Percentiles rank a stretch among this genome's conserved stretches.
These are phyloP conservation scores for Idaea biselata DNA, from an alignment of 2,888 invertebrate genomes.

Conservation along the genomic window DNA sequence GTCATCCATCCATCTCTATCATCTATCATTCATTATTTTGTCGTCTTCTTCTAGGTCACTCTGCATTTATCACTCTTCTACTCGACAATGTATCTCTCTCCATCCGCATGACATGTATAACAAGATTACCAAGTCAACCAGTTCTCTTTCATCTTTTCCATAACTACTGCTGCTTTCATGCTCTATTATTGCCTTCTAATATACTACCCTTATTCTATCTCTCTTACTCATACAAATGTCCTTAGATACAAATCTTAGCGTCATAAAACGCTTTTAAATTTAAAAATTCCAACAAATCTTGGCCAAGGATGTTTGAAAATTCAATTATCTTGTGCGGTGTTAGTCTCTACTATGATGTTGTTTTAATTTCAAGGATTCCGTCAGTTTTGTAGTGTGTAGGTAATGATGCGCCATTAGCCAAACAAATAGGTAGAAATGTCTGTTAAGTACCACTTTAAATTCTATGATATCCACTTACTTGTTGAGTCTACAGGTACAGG, in stretches of 20 bases:
- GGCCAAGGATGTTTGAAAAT: background rate
- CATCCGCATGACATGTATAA: no score
- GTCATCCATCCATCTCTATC: no score
- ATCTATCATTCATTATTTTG: no score
- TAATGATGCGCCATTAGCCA: background rate
- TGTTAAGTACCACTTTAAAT: background rate
- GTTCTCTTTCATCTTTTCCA: no score
- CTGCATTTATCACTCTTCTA: no score
- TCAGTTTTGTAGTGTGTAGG: background rate
- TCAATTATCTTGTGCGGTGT: background rate
- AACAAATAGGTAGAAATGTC: background rate
- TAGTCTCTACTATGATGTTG: background rate
- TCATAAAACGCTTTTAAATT: background rate
- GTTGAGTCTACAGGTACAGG: background rate
- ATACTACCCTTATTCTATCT: no score
- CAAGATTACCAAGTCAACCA: no score
- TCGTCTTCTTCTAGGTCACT: no score
- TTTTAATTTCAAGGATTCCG: background rate
- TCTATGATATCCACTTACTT: background rate
- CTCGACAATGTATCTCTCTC: no score
- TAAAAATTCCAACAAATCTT: background rate
- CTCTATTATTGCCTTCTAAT: no score
- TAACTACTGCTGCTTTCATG: no score
- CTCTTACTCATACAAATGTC: no score
- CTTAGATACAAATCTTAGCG: background rate